Evolutionary conservation across 2,113 vertebrate species (phyloP).

Genomic region (Seriola quinqueradiata): DNA sequence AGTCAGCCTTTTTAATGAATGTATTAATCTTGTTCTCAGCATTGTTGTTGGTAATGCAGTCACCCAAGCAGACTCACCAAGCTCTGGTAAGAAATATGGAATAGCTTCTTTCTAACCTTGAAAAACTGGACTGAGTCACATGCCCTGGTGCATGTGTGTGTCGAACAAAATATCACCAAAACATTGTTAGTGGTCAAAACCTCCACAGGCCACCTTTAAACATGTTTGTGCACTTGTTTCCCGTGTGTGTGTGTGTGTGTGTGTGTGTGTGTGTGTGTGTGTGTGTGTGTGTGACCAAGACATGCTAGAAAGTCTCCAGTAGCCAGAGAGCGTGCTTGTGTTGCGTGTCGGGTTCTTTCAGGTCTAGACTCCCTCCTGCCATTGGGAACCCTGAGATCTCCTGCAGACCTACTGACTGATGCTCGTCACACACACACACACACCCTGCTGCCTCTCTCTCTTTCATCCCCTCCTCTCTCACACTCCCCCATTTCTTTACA

Average conservation of each 20-base stretch:
- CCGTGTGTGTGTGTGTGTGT: not conserved
- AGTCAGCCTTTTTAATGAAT: conserved; percentile 1
- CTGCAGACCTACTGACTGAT: conserved; percentile 43
- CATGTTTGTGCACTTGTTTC: not conserved
- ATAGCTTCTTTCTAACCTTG: not conserved
- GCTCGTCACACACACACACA: conserved; percentile 9
- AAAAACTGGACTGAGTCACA: not conserved
- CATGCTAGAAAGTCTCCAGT: conserved; percentile 51
- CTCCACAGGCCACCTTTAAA: not conserved
- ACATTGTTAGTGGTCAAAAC: not conserved
- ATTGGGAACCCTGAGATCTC: conserved; percentile 30
- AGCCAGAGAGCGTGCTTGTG: conserved; percentile 38
- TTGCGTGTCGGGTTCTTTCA: conserved; percentile 56
- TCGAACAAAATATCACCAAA: conserved; percentile 5
- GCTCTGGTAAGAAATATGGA: not conserved
- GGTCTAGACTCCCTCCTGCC: conserved; percentile 32
- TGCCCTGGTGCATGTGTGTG: not conserved
- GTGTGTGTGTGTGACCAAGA: conserved; percentile 15
- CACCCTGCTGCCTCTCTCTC: conserved; percentile 28
- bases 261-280: not conserved
- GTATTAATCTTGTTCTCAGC: not conserved
- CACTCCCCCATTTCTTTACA: conserved; percentile 48
- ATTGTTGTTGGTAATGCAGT: not conserved
- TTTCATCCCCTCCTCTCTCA: conserved; percentile 63
- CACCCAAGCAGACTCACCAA: no score